Evolutionary conservation across 2,888 invertebrate genomes (phyloP).

Genomic region (Stomorhina lunata): DNA sequence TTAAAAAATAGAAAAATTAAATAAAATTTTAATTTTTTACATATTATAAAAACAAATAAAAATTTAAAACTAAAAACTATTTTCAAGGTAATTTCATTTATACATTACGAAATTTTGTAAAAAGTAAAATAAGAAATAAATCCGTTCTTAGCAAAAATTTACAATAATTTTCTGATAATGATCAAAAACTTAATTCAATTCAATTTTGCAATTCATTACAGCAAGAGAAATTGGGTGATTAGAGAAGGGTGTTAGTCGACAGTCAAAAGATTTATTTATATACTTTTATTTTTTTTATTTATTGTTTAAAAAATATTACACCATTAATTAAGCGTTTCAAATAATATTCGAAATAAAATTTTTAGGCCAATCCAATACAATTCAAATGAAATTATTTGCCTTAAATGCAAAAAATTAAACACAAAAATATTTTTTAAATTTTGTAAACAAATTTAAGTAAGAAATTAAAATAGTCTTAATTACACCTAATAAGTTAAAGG

Average conservation of each 20-base stretch:
- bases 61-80: not conserved
- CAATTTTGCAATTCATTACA: conserved; percentile 51
- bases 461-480: not conserved
- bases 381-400: not conserved
- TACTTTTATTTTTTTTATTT: not conserved
- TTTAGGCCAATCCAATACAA: conserved; percentile 48
- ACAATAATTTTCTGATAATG: not conserved
- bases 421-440: not conserved
- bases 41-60: not conserved
- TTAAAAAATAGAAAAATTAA: not conserved
- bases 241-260: conserved; percentile 14
- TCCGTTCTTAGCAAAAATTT: conserved; percentile 13
- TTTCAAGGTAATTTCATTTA: conserved; percentile 24
- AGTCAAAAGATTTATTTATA: conserved; percentile 13
- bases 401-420: not conserved
- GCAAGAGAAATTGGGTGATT: conserved; percentile 27
- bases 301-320: conserved; percentile 28
- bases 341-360: conserved; percentile 1
- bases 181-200: not conserved
- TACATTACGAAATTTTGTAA: conserved; percentile 18
- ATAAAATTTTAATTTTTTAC: not conserved
- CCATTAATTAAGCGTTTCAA: conserved; percentile 31
- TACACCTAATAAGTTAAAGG: conserved; percentile 16
- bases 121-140: not conserved
- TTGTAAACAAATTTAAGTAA: not conserved